A percentile compares a stretch with the other conserved stretches of the same genome.
Evolutionary conservation across 2,888 invertebrate species (phyloP).

Genomic region (Agonopterix alstromeriana): DNA sequence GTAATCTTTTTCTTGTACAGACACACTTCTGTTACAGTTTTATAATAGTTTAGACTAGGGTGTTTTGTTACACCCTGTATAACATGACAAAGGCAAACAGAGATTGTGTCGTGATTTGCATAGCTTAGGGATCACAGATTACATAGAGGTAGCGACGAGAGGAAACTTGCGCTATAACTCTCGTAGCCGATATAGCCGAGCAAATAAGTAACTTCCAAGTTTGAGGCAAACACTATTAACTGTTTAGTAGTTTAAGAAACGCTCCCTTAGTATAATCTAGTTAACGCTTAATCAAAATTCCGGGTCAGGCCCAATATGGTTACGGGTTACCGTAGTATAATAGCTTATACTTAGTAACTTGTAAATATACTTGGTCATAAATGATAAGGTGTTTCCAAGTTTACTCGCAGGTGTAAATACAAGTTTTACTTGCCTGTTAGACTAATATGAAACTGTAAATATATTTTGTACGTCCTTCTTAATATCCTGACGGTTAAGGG

Average conservation of each 20-base stretch:
- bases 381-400: conserved; percentile 22
- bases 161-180: conserved; percentile 53
- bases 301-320: conserved; percentile 53
- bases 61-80: too few relatives aligned
- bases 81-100: neutral
- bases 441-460: too few relatives aligned
- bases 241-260: conserved; percentile 67
- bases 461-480: too few relatives aligned
- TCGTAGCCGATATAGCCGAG: conserved; percentile 35
- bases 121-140: conserved; percentile 40
- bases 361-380: conserved; percentile 30
- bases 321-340: conserved; percentile 35
- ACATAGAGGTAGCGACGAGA: conserved; percentile 27
- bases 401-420: neutral
- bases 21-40: too few relatives aligned
- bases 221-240: conserved; percentile 62
- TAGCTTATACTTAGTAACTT: conserved; percentile 27
- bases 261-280: conserved; percentile 60
- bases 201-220: conserved; percentile 62
- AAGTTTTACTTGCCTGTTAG: neutral
- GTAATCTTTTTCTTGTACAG: too few relatives aligned
- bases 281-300: conserved; percentile 68
- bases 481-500: too few relatives aligned
- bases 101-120: conserved; percentile 49
- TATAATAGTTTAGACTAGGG: too few relatives aligned